Base-by-base conservation (phyloP, 2,797 vertebrate species). In the Falco berigora region DNA sequence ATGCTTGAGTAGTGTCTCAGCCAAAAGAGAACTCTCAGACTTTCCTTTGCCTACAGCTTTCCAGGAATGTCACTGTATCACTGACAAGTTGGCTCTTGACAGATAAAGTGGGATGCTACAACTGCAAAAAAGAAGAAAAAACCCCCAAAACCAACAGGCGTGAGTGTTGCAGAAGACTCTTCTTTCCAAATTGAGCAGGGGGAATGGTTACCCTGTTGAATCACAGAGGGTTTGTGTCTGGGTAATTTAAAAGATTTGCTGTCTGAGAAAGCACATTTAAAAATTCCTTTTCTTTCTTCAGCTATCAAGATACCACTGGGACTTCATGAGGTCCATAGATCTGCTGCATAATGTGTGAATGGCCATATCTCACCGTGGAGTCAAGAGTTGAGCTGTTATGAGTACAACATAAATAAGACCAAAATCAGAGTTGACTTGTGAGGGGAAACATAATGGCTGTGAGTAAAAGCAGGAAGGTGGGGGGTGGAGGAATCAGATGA, bases 241-340 rank as follows among this genome's bases (percentile, higher is more conserved):
- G 14, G 18, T 91, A 76, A 66, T 58, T 90, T 68, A 88, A 95
- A 94, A 94, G 68, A 95, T 93, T 52, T 96, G 71, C 75, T 87
- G 67, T 55, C 90, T 90, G 90, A 83, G 82, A 93, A 91, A 93
- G 27, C 47, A 44, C 25, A 88, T 88, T 82, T 59, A 4, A 90
- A 87, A 82, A 86, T 76, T 73, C 55, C 14, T 94, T 66, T 91
- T 73, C 58, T 87, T 86, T 94, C 93, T 91, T 93, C 72, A 93
- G 75, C 68, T 94, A 47, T 91, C 85, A 90, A 25, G 63, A 76
- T 47, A 67, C 85, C 34, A 8, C 18, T 79, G 93, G 85, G 90
- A 93, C 56, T 88, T 78, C 42, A 69, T 10, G 22, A 67, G 75
- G 72, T 69, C 71, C 3, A 6, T 47, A 88, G 91, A 63, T 80